Base-by-base conservation (phyloP, 2,888 invertebrate genomes). In the Metacarcinus magister region DNA sequence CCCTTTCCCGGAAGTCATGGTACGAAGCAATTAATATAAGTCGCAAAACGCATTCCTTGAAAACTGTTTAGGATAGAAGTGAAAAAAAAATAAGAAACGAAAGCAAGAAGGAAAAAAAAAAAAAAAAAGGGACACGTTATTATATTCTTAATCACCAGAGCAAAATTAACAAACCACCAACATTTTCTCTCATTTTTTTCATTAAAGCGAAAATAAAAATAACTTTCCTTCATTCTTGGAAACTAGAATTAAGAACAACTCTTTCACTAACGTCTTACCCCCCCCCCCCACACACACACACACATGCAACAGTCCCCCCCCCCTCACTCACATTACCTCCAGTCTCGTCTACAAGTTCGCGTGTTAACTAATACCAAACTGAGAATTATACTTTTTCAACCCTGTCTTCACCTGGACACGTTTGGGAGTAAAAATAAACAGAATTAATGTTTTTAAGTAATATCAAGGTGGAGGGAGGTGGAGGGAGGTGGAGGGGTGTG, bases 341-440 rank as follows among this genome's bases (percentile, higher is more conserved):
- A 19, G 92, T 67, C 93, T 19, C 93, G 54, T 93, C 67, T 39
- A 93, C 54, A 93, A 60, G 93, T 46, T 93, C 75, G 93, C 93
- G 75, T 93, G 93, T 93, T 75, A 93, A 93, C 60, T 93, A 93
- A 93, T 93, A 93, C 93, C 93, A 3, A 75, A 19, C 23, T 43
- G 54, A 60, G 75, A 93, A 67, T 93, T 75, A 93, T 75, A n/a
- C 93, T n/a, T 93, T 32, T 28, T 32, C 8, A 32, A 32, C 82
- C 82, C 32, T 82, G 8, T 82, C 82, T 32, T 82, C 44, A 93
- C 60, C 39, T 67, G 39, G 93, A 93, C 67, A 46, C 67, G 75
- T 75, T 93, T 93, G 16, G 75, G 75, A 39, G 75, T 54, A 75
- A 93, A 93, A 93, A 93, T 60, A 93, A 67, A 93, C 93, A 93